A percentile compares a stretch with the other conserved stretches of the same genome.
These are phyloP conservation scores for Nothocercus nigrocapillus DNA, from an alignment of 2,113 vertebrate genomes.

Conservation along the genomic window DNA sequence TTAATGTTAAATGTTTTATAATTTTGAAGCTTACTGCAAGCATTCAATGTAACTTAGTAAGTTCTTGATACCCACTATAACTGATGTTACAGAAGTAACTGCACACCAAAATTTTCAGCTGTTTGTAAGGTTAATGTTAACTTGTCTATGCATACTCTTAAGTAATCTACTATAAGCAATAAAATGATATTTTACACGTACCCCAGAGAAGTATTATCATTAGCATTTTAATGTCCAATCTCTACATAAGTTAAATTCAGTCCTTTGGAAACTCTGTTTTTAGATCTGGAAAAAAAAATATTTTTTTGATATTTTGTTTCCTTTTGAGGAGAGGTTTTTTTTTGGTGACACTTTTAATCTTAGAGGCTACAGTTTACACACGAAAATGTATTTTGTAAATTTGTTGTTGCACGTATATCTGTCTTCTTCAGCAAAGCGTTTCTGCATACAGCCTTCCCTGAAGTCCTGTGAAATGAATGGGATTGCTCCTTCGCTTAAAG, in stretches of 20 bases:
- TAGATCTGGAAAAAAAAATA: neutral
- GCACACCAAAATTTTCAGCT: neutral
- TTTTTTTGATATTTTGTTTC: neutral
- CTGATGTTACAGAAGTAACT: neutral
- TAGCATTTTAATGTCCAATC: neutral
- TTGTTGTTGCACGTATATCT: neutral
- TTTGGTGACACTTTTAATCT: neutral
- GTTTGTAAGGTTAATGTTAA: neutral
- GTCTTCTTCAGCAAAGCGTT: constrained; percentile 27
- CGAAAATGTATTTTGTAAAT: constrained; percentile 37
- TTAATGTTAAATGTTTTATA: neutral
- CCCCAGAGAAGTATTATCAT: neutral
- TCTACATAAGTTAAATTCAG: neutral
- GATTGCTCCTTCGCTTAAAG: neutral
- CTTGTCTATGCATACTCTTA: constrained; percentile 33
- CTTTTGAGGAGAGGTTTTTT: neutral
- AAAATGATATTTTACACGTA: neutral
- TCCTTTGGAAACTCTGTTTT: neutral
- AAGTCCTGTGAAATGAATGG: neutral
- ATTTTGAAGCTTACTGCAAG: neutral
- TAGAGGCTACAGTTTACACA: constrained; percentile 35
- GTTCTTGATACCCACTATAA: neutral
- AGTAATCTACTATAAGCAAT: constrained; percentile 41
- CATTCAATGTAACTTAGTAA: rapidly evolving
- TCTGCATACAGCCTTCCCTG: neutral